These are phyloP conservation scores for Holothuria scabra DNA, from an alignment of 53 echinoderm and acorn worm genomes.

Conservation along the genomic window DNA sequence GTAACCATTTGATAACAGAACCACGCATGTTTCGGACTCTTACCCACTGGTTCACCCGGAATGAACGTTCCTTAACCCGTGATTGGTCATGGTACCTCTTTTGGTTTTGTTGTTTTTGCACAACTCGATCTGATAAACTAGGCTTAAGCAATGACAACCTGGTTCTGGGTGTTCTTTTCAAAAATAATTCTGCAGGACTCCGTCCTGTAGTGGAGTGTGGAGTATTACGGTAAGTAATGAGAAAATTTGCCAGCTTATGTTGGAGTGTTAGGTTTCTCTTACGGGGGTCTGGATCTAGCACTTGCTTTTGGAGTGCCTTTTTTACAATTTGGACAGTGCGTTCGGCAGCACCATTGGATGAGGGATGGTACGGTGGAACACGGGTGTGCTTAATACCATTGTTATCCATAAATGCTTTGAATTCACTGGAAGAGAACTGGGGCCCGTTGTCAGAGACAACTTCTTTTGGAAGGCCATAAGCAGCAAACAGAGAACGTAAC, in stretches of 20 bases:
- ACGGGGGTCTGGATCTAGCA: too few relatives aligned
- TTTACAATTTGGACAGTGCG: conserved; percentile 63
- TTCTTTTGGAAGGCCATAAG: conserved; percentile 66
- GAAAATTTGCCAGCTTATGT: conserved; percentile 58
- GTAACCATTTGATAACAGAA: not conserved
- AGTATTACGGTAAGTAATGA: conserved; percentile 39
- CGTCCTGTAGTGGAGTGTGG: conserved; percentile 38
- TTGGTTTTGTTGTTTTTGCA: conserved; percentile 1
- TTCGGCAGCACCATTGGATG: conserved; percentile 56
- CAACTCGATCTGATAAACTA: conserved; percentile 18
- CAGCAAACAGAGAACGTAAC: too few relatives aligned
- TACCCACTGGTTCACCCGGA: not conserved
- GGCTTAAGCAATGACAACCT: conserved; percentile 64
- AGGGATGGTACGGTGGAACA: too few relatives aligned
- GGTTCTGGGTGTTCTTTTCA: conserved; percentile 66
- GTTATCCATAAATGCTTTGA: conserved; percentile 41
- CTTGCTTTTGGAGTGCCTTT: conserved; percentile 50
- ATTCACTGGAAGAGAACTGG: conserved; percentile 56
- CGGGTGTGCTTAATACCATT: conserved; percentile 59
- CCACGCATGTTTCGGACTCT: not conserved
- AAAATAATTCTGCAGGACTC: not conserved
- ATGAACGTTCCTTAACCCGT: not conserved
- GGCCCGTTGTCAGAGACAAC: conserved; percentile 74
- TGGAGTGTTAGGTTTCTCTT: too few relatives aligned
- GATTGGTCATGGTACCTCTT: not conserved